A percentile compares a stretch with the other conserved stretches of the same genome.
These are phyloP conservation scores for Numenius phaeopus DNA, from an alignment of 2,797 vertebrate species.

Conservation along the genomic window DNA sequence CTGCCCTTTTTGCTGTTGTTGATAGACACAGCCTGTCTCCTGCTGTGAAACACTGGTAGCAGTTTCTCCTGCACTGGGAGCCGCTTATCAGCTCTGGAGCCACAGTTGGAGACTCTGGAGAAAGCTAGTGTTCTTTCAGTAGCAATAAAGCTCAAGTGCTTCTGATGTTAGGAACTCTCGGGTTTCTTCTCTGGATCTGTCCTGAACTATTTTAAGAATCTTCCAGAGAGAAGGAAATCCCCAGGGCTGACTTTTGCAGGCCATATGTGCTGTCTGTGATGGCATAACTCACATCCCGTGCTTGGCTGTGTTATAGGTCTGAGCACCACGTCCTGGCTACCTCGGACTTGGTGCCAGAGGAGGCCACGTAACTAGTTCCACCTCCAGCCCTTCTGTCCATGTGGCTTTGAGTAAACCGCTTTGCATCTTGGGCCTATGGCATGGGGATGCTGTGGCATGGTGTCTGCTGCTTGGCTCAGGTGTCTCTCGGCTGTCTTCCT, in stretches of 20 bases:
- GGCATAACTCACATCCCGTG: rapidly evolving
- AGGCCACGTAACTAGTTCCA: background rate
- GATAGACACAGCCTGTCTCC: background rate
- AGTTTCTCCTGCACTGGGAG: background rate
- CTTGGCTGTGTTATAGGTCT: background rate
- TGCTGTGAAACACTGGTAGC: background rate
- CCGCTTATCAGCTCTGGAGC: background rate
- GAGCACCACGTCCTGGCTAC: background rate
- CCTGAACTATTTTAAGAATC: constrained; percentile 13
- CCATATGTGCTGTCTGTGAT: background rate
- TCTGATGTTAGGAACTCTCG: background rate
- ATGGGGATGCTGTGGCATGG: background rate
- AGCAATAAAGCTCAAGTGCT: background rate
- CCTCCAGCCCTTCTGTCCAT: background rate
- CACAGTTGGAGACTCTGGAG: background rate
- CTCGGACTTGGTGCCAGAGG: background rate
- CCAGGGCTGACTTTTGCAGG: background rate
- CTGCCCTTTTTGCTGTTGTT: background rate
- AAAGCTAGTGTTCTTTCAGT: background rate
- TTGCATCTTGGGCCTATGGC: background rate
- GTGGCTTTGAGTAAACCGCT: background rate
- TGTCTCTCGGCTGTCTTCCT: background rate
- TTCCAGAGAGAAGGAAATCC: background rate
- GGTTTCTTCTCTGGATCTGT: background rate
- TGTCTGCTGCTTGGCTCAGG: background rate